A percentile compares a stretch with the other conserved stretches of the same genome.
Conservation (phyloP, 1,140 invertebrate species). For the Danaus plexippus region DNA sequence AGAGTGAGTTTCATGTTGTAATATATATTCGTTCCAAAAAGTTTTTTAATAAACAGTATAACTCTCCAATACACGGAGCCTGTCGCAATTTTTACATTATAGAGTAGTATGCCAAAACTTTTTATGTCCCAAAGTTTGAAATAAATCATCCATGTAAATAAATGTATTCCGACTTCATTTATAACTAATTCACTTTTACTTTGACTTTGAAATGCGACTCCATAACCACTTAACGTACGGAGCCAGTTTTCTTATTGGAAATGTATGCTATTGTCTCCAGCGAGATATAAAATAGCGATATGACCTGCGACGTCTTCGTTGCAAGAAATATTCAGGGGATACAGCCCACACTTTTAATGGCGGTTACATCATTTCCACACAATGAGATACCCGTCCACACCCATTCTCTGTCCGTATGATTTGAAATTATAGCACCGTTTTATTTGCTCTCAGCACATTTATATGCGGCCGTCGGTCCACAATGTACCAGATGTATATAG, state of each 20-base stretch:
- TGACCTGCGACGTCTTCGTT: slow-evolving; percentile 66
- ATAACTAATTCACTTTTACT: slow-evolving; percentile 11
- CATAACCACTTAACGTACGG: slow-evolving; percentile 53
- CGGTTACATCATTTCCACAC: slow-evolving; percentile 72
- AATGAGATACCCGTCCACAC: slow-evolving; percentile 69
- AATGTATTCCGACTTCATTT: too few relatives aligned
- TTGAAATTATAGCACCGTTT: slow-evolving; percentile 72
- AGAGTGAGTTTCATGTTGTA: too few relatives aligned
- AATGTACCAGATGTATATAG: slow-evolving; percentile 57
- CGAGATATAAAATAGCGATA: slow-evolving; percentile 70
- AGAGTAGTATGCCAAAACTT: too few relatives aligned
- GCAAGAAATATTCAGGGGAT: slow-evolving; percentile 70
- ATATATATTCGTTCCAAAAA: too few relatives aligned
- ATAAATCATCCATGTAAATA: too few relatives aligned
- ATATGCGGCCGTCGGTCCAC: slow-evolving; percentile 62
- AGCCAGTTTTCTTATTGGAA: slow-evolving; percentile 64
- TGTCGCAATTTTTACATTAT: too few relatives aligned
- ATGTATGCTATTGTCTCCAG: slow-evolving; percentile 65
- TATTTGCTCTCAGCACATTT: slow-evolving; percentile 68
- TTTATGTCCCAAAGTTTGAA: too few relatives aligned
- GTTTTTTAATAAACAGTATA: slow-evolving; percentile 11
- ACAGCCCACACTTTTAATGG: slow-evolving; percentile 71
- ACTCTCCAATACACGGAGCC: neutral
- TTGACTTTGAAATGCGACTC: slow-evolving; percentile 44
- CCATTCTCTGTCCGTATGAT: slow-evolving; percentile 71